Evolutionary conservation across 2,113 vertebrate species (phyloP).

Genomic region (Tupaia tana): DNA sequence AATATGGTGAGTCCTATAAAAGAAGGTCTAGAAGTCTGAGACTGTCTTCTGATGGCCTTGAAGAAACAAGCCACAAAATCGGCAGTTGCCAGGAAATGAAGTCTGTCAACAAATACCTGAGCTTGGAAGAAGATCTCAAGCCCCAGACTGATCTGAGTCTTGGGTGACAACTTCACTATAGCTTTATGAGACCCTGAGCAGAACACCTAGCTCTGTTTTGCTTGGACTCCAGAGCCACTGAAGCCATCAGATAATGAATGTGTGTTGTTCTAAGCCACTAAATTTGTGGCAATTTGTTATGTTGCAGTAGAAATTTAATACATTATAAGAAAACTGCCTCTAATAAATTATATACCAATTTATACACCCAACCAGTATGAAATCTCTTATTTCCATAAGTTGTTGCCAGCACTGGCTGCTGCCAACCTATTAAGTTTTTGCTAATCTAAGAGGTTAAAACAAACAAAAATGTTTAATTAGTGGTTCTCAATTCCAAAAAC

Average conservation of each 20-base stretch:
- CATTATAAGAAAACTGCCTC: neutral
- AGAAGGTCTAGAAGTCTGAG: neutral
- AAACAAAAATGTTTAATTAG: neutral
- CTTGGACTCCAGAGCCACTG: neutral
- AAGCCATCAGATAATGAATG: neutral
- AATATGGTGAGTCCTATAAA: neutral
- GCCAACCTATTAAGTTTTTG: constrained; percentile 1
- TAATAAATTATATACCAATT: neutral
- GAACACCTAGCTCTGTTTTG: neutral
- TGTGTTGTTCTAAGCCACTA: neutral
- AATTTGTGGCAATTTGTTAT: neutral
- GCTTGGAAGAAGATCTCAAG: neutral
- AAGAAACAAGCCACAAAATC: neutral
- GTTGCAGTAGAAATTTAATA: neutral
- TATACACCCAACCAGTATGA: neutral
- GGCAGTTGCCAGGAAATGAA: neutral
- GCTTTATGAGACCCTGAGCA: neutral
- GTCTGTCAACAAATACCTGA: neutral
- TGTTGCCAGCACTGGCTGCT: neutral
- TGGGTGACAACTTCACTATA: neutral
- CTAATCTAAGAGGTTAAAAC: neutral
- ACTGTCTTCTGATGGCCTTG: neutral
- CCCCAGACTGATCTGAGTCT: neutral
- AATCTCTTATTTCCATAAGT: neutral
- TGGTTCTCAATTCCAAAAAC: neutral